Evolutionary conservation across 2,113 vertebrate species (phyloP), one percentile per base, ranked within the genome.

Genomic region (Lipophrys pholis): DNA sequence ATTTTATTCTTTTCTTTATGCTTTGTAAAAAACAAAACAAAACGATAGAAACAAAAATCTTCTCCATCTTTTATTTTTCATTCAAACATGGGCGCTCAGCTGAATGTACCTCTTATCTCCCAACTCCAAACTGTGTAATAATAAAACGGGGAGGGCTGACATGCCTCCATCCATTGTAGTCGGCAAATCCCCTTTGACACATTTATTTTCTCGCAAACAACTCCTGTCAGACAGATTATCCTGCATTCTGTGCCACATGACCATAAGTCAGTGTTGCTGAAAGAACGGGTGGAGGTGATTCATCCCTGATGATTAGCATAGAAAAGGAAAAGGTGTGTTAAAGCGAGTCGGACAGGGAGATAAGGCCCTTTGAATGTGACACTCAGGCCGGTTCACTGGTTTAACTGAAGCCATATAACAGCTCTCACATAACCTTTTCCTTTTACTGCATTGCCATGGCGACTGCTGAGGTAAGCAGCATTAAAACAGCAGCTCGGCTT

Each of bases 391-490:
- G 63, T 79, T 83, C 69, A 78, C 49, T 46, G 63, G 64, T 85
- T 87, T 85, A 76, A 83, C 81, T 62, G 73, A 67, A 56, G 50
- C 61, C 70, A 60, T 59, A 70, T 76, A 78, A 70, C 53, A 6
- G 56, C 61, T 76, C 76, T 68, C 76, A 21, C 68, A 71, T 87
- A 89, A 88, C 84, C 76, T 87, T 82, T 82, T 73, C 11, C 38
- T 86, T 81, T 78, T 75, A 81, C 30, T 81, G 72, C 68, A 83
- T 85, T 49, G 21, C 73, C 65, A 78, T 86, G 78, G 73, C 9
- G 41, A 84, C 78, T 75, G 86, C 78, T 79, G 85, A 89, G 65
- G 83, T 87, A 87, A 82, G 85, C 81, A 77, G 59, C 75, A 86
- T 89, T 87, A 81, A 80, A 86, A 73, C 41, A 21, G 65, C 52